Conservation (phyloP, 2,888 invertebrate genomes). For the Spodoptera littoralis region DNA sequence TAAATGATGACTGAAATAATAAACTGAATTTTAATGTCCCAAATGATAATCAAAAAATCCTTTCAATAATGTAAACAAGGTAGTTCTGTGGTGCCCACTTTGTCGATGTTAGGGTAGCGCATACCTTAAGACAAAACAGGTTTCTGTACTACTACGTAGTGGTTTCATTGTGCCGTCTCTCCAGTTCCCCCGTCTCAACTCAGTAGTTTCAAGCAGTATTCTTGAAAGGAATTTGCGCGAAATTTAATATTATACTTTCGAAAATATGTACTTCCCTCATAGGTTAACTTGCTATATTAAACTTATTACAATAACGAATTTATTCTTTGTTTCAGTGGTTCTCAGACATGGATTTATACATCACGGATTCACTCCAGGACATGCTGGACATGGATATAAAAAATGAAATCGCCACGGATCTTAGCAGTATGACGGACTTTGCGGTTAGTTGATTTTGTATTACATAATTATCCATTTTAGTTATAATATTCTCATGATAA, state of each 20-base stretch:
- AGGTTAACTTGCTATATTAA: neutral
- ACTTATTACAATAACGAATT: neutral
- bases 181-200: slow-evolving; percentile 66
- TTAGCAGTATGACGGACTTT: slow-evolving; percentile 92
- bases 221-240: slow-evolving; percentile 71
- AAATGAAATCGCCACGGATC: slow-evolving; percentile 94
- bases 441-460: slow-evolving; percentile 74
- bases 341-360: slow-evolving; percentile 90
- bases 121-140: slow-evolving; percentile 84
- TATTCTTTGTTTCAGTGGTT: slow-evolving; percentile 81
- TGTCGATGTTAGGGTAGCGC: slow-evolving; percentile 69
- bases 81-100: slow-evolving; percentile 56
- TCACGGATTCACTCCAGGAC: slow-evolving; percentile 94
- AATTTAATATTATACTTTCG: slow-evolving; percentile 51
- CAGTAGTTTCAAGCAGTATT: slow-evolving; percentile 45
- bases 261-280: slow-evolving; percentile 5
- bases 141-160: slow-evolving; percentile 83
- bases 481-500: neutral
- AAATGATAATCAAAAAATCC: neutral
- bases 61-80: slow-evolving; percentile 57
- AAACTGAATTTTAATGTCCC: no score
- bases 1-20: no score
- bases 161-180: slow-evolving; percentile 77
- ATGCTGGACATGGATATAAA: slow-evolving; percentile 97
- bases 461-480: neutral